A percentile compares a stretch with the other conserved stretches of the same genome.
These are phyloP conservation scores for Miltochrista miniata DNA, from an alignment of 2,888 invertebrate species.

Conservation along the genomic window DNA sequence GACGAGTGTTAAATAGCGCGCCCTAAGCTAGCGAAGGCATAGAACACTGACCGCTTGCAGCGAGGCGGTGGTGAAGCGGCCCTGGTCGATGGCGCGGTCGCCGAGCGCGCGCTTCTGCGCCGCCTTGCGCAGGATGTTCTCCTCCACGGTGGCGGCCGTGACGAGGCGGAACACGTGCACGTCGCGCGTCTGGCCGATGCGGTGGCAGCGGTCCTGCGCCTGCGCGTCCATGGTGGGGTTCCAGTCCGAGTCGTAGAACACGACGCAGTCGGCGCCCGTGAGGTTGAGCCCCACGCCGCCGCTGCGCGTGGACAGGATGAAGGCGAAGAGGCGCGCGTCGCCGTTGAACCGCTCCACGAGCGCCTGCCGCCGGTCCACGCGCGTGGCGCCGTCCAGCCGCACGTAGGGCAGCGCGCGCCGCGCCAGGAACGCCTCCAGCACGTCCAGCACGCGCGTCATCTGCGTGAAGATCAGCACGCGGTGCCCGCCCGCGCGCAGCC, in stretches of 20 bases:
- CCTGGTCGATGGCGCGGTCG: conserved; percentile 98
- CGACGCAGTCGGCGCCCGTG: conserved; percentile 99
- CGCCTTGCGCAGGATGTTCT: conserved; percentile 99
- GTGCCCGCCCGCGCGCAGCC: conserved; percentile 92
- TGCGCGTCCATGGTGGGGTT: conserved; percentile 99
- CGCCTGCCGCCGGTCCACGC: conserved; percentile 97
- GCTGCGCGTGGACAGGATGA: conserved; percentile 98
- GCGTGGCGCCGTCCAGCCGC: conserved; percentile 97
- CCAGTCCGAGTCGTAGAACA: conserved; percentile 99
- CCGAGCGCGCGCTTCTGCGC: conserved; percentile 98
- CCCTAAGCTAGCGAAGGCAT: no score
- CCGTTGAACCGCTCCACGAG: conserved; percentile 99
- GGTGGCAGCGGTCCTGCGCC: conserved; percentile 97
- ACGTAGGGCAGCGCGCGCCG: conserved; percentile 98
- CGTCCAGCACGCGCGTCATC: conserved; percentile 99
- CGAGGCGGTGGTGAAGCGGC: conserved; percentile 98
- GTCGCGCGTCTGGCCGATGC: conserved; percentile 99
- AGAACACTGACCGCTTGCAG: conserved; percentile 86
- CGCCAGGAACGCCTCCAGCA: conserved; percentile 98
- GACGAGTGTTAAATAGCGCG: no score
- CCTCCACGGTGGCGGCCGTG: conserved; percentile 98
- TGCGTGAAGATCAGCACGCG: conserved; percentile 99
- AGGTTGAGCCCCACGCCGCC: conserved; percentile 99
- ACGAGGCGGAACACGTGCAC: conserved; percentile 99
- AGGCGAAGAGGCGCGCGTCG: conserved; percentile 97